Percentiles rank a stretch among this genome's conserved stretches.
Evolutionary conservation across 2,797 vertebrate genomes (phyloP).

Genomic region (Gorsachius magnificus): DNA sequence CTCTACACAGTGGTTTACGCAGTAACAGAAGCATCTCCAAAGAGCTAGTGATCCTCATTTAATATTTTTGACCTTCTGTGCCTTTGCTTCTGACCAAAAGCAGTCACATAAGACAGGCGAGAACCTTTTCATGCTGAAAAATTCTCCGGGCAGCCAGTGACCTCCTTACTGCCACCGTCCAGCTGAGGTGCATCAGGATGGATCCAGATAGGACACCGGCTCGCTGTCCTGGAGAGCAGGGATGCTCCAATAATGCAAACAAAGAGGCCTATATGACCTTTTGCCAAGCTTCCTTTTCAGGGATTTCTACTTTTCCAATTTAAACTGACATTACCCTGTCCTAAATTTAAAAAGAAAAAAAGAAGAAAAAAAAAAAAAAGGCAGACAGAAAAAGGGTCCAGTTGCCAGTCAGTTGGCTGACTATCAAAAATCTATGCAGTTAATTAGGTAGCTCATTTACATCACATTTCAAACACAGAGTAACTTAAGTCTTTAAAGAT

Average conservation of each 20-base stretch:
- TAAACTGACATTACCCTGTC: background rate
- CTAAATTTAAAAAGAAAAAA: background rate
- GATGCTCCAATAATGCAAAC: background rate
- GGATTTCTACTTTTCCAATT: background rate
- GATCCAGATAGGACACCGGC: background rate
- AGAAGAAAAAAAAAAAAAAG: too few relatives aligned
- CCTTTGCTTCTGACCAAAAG: background rate
- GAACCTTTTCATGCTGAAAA: background rate
- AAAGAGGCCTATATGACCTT: background rate
- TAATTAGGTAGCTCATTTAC: constrained; percentile 10
- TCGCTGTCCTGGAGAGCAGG: background rate
- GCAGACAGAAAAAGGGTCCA: background rate
- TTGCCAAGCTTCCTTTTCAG: background rate
- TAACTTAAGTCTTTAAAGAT: constrained; percentile 2
- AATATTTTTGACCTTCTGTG: background rate
- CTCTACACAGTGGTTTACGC: background rate
- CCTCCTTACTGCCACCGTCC: background rate
- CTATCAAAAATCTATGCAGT: background rate
- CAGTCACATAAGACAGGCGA: background rate
- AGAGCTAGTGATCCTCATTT: background rate
- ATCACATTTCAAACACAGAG: background rate
- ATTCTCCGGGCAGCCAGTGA: background rate
- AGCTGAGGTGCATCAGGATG: background rate
- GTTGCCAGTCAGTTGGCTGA: background rate
- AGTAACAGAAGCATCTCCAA: background rate